Base-by-base conservation (phyloP, 1,140 invertebrate species). In the Theocolax elegans region DNA sequence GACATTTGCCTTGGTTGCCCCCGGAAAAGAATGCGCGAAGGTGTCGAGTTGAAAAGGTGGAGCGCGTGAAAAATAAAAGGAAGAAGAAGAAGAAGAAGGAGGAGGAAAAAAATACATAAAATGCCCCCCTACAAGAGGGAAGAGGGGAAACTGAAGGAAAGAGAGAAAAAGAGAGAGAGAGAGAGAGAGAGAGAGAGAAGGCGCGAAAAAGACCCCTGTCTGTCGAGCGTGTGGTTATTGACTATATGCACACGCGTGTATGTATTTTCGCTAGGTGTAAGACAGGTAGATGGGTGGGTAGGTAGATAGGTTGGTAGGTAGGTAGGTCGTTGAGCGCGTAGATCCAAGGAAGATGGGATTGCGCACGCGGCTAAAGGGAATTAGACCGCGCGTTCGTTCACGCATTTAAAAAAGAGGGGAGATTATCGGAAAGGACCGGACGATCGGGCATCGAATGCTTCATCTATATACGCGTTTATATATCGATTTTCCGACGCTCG, bases 261-360 rank as follows among this genome's bases (percentile, higher is more conserved):
- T 80, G 15, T 8, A 6, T 35, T 10, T 35, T 10, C 10, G 31
- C 31, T 35, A 35, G 29, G 54, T 19, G 49, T 27, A 59, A 56
- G 42, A 53, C 46, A 54, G 58, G 59, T 71, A 74, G 67, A 51
- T 46, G 46, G 72, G 54, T 75, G 73, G 76, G 76, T 79, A 76
- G 72, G 76, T 77, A 83, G 81, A 76, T 83, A 80, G 82, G 79
- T 84, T 79, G 81, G 78, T 82, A 81, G 81, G 82, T 82, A 82
- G 78, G 74, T 81, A 77, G 78, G 79, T 81, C 77, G 79, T 76
- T 79, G 4, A 29, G 13, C 10, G 0, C 27, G 29, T 7, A 54
- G 15, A 54, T 10, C 27, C 1, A 54, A 70, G 58, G 64, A 71
- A 72, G 62, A 73, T 76, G 77, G 77, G 75, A 81, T 79, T 79